Evolutionary conservation across 2,797 vertebrate species (phyloP), one percentile per base, ranked within the genome.

Genomic region (Cossypha dichroa): DNA sequence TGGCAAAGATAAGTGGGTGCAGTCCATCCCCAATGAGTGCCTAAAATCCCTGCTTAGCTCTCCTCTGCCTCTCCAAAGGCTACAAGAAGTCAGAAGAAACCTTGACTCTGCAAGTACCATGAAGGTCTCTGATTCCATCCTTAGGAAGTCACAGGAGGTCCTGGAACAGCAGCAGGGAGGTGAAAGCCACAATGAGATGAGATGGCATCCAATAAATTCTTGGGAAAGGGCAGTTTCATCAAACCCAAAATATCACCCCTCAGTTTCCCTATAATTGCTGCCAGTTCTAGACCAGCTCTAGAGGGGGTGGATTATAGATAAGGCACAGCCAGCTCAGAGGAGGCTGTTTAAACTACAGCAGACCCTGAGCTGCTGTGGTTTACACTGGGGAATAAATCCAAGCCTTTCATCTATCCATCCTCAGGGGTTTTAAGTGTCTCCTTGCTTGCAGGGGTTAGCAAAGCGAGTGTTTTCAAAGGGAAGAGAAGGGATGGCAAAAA

Each of bases 371-470:
- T 66, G 68, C 72, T 80, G 55, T 58, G 63, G 64, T 88, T 92
- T 93, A 59, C 76, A 66, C 68, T 48, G 48, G 33, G 36, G 73
- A 77, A 85, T 88, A 69, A 76, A 77, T 43, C 31, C 43, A 85
- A 82, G 60, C 60, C 69, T 88, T 95, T 94, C 58, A 88, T 90
- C 83, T 94, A 48, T 10, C 73, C 20, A 9, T 67, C 55, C 66
- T 36, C 18, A 17, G 40, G 69, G 62, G 45, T 43, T 15, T 92
- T 83, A 90, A 88, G 80, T 88, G 80, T 67, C 83, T 86, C 22
- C 36, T 90, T 74, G 31, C 86, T 94, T 63, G 80, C 73, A 92
- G 56, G 36, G 68, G 64, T 96, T 95, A 92, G 85, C 4, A 1
- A 58, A 74, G 63, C 0, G 3, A 93, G n/a, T 1, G 0, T 77